Base-by-base conservation (phyloP, 2,888 invertebrate species). In the Chloroclystis v-ata region DNA sequence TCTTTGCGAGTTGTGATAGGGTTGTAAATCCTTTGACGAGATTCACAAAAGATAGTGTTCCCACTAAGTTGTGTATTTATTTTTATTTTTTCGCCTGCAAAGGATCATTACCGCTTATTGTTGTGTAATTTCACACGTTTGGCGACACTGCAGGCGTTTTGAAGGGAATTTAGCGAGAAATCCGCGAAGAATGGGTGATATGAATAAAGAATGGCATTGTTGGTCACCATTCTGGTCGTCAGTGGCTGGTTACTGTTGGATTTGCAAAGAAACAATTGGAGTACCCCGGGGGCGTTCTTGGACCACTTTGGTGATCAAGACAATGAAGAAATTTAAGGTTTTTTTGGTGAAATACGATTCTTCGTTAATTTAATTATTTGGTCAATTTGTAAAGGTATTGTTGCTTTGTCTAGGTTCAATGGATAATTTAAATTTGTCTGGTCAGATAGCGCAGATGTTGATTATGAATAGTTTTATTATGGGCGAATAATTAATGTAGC, bases 101-200 rank as follows among this genome's bases (percentile, higher is more conserved):
- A 79, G 82, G 76, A 81, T 84, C 83, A 83, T 85, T 85, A 84
- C 74, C 51, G 72, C 28, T 68, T 69, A 84, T 84, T 85, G 84
- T 85, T 79, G 78, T 65, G 69, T 76, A 82, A 85, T 85, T 85
- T 83, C 81, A 85, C 82, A 83, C 84, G 68, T 82, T 82, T 80
- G 80, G 75, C 72, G 82, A 82, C 79, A 81, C 80, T 82, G 78
- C 79, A 77, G 81, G 77, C 80, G 75, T 72, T 77, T 74, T 70
- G 68, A 59, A 72, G 47, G 60, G 73, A 78, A 74, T 81, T 82
- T 80, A 80, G 74, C 75, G 69, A 47, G 52, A 59, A 55, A 47
- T 45, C 43, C 20, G 44, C 37, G 32, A 47, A 57, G 48, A 59
- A 57, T 52, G 49, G 48, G 33, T 26, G 32, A 49, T 52, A 54